Evolutionary conservation across 2,888 invertebrate genomes (phyloP).

Genomic region (Luperina testacea): DNA sequence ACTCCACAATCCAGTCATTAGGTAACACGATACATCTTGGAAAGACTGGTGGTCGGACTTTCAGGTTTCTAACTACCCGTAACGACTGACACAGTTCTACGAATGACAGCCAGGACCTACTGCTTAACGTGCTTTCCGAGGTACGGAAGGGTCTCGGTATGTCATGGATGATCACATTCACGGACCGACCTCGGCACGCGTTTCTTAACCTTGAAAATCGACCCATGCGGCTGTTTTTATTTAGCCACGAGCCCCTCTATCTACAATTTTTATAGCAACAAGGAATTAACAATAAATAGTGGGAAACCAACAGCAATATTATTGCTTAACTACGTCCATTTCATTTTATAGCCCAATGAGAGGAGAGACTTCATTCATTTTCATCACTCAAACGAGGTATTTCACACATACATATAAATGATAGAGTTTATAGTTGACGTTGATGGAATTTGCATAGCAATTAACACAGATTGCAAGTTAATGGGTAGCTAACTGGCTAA

Average conservation of each 20-base stretch:
- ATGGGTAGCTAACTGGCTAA: slow-evolving; percentile 55
- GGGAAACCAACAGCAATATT: not conserved
- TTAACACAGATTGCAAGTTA: slow-evolving; percentile 61
- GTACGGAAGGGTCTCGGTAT: not conserved
- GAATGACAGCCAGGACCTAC: not conserved
- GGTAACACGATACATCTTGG: not conserved
- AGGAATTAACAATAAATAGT: not conserved
- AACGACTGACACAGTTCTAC: too few relatives aligned
- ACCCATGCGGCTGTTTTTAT: not conserved
- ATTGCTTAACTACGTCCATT: slow-evolving; percentile 9
- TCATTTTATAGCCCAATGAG: slow-evolving; percentile 13
- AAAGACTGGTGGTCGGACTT: not conserved
- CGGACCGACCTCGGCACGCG: not conserved
- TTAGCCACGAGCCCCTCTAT: not conserved
- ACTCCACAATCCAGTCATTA: not conserved
- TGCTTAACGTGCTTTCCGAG: not conserved
- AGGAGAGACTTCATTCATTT: slow-evolving; percentile 20
- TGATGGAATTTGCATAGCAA: slow-evolving; percentile 65
- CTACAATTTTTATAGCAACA: not conserved
- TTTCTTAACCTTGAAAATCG: not conserved
- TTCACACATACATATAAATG: slow-evolving; percentile 28
- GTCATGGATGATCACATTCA: not conserved
- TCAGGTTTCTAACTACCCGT: not conserved
- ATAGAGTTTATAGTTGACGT: slow-evolving; percentile 35
- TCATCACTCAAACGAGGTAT: slow-evolving; percentile 49